Evolutionary conservation across 2,113 vertebrate species (phyloP), one percentile per base, ranked within the genome.

Genomic region (Silurus asotus): DNA sequence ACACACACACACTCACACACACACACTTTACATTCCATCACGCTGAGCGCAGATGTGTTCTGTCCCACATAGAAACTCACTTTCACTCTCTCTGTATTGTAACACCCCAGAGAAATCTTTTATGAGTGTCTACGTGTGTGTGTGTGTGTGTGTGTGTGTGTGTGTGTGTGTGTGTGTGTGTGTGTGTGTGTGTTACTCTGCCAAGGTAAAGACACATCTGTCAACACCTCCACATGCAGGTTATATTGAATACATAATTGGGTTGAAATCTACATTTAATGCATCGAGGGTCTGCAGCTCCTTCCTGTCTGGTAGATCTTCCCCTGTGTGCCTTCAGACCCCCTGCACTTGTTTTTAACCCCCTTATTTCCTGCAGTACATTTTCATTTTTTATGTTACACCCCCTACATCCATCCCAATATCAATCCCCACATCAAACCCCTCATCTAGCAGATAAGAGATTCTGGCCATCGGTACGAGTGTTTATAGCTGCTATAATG

Each of bases 121-220:
- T 87, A 77, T 81, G 65, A 74, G 49, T 11, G 49, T 55, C 28
- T 69, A 74, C 61, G 56, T 79, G 17, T n/a, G 61, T 82, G 70
- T 81, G 28, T 49, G 81, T 81, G 14, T 81, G 28, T 59, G 76
- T 62, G 78, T 45, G 77, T 15, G 55, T 25, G 51, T 56, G 75
- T 77, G 75, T 77, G 75, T 77, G 51, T 53, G 75, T 56, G 75
- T 78, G 75, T 78, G n/a, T 58, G n/a, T 78, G 53, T 28, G 76
- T 59, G 56, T 37, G 17, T 59, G 56, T 37, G 59, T 37, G 48
- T 75, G 48, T 6, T 62, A 9, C 23, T 53, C 45, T 51, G 88
- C 88, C 82, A 81, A 89, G 70, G 25, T 58, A 89, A 88, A 87
- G 72, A 78, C 82, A 55, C 74, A 55, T 64, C 88, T 87, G 75